phyloP scores from a whole-genome alignment of 2,888 invertebrate species.

The Melikaiella ostensackeni region DNA sequence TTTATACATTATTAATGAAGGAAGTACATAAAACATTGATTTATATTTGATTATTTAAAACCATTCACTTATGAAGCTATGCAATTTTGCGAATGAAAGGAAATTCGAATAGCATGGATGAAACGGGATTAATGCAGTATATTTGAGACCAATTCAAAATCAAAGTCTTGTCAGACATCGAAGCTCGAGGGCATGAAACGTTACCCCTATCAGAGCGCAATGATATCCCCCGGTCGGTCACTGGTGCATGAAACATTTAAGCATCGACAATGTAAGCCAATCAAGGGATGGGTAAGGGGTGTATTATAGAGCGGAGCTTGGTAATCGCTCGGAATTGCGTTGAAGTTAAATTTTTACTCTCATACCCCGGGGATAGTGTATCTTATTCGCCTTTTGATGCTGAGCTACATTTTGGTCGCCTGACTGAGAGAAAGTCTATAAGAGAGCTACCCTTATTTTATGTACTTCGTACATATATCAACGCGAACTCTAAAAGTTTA shows the following conservation, averaged over 20 bases:
- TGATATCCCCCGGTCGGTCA: conserved; percentile 73
- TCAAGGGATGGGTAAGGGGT: conserved; percentile 70
- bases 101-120: conserved; percentile 51
- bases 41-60: not conserved
- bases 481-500: not conserved
- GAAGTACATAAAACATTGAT: not conserved
- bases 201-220: conserved; percentile 75
- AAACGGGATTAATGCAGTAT: conserved; percentile 41
- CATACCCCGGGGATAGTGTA: conserved; percentile 49
- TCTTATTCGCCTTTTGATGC: conserved; percentile 58
- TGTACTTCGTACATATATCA: not conserved
- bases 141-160: conserved; percentile 39
- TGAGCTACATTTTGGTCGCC: conserved; percentile 53
- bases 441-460: not conserved
- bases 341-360: conserved; percentile 73
- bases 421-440: conserved; percentile 36
- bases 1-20: no score
- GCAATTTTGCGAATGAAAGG: conserved; percentile 40
- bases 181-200: conserved; percentile 66
- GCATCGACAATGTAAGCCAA: conserved; percentile 77
- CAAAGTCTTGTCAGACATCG: conserved; percentile 41
- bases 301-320: conserved; percentile 66
- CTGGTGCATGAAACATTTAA: conserved; percentile 77
- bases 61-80: conserved; percentile 37
- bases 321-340: conserved; percentile 76